Evolutionary conservation across 2,113 vertebrate species (phyloP).

Genomic region (Gulo gulo): DNA sequence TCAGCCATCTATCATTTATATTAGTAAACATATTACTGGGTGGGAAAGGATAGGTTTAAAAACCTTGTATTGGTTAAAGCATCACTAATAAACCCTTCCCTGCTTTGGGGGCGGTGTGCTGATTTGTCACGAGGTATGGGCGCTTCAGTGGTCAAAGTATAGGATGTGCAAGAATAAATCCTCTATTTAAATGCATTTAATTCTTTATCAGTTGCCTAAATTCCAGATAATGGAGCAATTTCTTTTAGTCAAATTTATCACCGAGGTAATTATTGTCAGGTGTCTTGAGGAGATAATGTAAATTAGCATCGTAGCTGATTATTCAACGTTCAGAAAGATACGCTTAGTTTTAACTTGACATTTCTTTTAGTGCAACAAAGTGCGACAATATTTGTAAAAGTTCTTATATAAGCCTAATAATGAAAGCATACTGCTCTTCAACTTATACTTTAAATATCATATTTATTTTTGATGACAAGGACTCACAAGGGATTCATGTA

Average conservation of each 20-base stretch:
- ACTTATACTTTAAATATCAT: not conserved
- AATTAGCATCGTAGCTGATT: not conserved
- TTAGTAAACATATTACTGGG: not conserved
- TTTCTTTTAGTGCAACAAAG: not conserved
- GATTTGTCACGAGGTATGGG: not conserved
- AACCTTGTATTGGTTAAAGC: not conserved
- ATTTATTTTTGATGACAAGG: not conserved
- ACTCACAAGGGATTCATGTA: not conserved
- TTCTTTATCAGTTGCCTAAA: slow-evolving; percentile 20
- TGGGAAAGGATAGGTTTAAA: not conserved
- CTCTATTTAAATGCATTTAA: slow-evolving; percentile 44
- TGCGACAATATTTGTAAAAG: not conserved
- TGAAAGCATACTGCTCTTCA: not conserved
- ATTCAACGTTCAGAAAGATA: slow-evolving; percentile 1
- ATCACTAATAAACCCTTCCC: not conserved
- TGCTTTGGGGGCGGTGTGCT: not conserved
- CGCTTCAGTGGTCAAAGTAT: not conserved
- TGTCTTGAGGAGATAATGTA: slow-evolving; percentile 19
- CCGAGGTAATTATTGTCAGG: slow-evolving; percentile 41
- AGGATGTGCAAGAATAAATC: not conserved
- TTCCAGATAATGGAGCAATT: slow-evolving; percentile 30
- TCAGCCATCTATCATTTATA: not conserved
- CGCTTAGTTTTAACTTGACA: not conserved
- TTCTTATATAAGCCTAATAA: not conserved
- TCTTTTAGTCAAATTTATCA: slow-evolving; percentile 34